Evolutionary conservation across 2,113 vertebrate species (phyloP).

Genomic region (Chroicocephalus ridibundus): DNA sequence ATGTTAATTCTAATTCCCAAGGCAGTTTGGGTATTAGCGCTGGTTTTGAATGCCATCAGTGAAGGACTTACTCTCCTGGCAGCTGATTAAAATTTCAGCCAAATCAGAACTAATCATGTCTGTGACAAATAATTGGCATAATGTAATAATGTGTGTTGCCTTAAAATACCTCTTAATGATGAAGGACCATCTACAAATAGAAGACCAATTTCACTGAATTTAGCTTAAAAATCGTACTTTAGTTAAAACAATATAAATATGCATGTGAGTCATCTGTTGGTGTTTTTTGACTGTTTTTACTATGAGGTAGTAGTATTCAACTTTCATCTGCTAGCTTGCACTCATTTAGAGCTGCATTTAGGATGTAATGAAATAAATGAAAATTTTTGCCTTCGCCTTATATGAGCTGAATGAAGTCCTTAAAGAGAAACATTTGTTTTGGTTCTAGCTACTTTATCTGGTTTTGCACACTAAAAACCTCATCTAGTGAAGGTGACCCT

Average conservation of each 20-base stretch:
- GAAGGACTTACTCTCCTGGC: not conserved
- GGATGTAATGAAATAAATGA: not conserved
- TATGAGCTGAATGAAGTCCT: not conserved
- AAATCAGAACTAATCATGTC: not conserved
- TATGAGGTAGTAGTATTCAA: not conserved
- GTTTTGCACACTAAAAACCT: not conserved
- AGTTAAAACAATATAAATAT: not conserved
- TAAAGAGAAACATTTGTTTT: not conserved
- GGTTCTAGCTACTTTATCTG: not conserved
- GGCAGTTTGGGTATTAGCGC: not conserved
- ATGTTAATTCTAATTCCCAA: not conserved
- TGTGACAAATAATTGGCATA: not conserved
- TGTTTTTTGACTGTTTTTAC: not conserved
- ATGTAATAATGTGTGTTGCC: not conserved
- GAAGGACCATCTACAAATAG: not conserved
- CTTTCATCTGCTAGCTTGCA: not conserved
- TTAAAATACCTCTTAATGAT: not conserved
- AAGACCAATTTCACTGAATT: not conserved
- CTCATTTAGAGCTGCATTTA: not conserved
- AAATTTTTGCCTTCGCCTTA: not conserved
- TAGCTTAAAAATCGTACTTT: not conserved
- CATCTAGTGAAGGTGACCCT: not conserved
- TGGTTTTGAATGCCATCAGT: not conserved
- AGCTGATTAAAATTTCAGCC: slow-evolving; percentile 1
- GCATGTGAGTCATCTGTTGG: not conserved